Conservation (phyloP, 1,140 invertebrate genomes). For the Acromyrmex echinatior region DNA sequence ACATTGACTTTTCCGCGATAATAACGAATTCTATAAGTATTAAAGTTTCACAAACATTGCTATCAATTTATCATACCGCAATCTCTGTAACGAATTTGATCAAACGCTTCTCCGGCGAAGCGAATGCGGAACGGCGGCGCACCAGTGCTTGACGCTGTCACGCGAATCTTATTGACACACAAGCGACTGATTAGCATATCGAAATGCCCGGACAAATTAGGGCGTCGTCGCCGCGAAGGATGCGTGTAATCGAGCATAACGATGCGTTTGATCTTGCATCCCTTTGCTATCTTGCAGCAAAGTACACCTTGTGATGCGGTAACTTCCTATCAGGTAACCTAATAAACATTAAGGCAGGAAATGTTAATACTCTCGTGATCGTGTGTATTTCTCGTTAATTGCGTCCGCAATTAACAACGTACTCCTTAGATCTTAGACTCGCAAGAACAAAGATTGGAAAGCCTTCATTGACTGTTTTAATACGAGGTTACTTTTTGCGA, state of each 20-base stretch:
- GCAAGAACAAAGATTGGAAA: neutral
- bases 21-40: neutral
- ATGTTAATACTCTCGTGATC: neutral
- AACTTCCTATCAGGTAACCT: neutral
- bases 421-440: neutral
- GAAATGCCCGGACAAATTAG: conserved; percentile 54
- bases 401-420: conserved; percentile 22
- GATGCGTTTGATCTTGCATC: conserved; percentile 15
- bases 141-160: conserved; percentile 36
- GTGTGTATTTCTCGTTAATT: conserved; percentile 39
- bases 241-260: conserved; percentile 39
- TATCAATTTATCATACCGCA: conserved; percentile 30
- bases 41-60: conserved; percentile 13
- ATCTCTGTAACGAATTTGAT: conserved; percentile 30
- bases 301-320: conserved; percentile 1
- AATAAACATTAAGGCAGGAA: conserved; percentile 1
- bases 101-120: conserved; percentile 25
- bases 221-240: conserved; percentile 14
- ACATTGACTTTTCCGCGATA: neutral
- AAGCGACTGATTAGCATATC: conserved; percentile 64
- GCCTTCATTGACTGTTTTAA: neutral
- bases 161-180: conserved; percentile 67
- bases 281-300: conserved; percentile 22
- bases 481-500: neutral
- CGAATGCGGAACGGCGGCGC: conserved; percentile 37